A percentile compares a stretch with the other conserved stretches of the same genome.
Evolutionary conservation across 2,797 vertebrate species (phyloP).

Genomic region (Hylomyscus alleni): DNA sequence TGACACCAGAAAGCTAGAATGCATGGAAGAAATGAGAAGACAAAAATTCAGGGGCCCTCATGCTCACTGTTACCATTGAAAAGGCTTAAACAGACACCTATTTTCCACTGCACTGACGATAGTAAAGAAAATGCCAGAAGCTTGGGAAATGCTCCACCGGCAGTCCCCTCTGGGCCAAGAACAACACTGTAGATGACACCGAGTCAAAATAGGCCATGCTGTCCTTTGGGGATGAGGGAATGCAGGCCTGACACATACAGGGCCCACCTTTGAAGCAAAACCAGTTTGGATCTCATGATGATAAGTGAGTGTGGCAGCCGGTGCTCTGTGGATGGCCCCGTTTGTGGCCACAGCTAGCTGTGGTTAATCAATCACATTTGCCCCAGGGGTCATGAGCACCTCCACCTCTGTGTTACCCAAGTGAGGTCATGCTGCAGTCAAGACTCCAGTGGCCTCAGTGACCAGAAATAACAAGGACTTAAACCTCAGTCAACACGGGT

Average conservation of each 20-base stretch:
- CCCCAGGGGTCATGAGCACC: not conserved
- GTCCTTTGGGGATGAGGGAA: not conserved
- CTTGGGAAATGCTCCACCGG: not conserved
- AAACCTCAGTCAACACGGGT: not conserved
- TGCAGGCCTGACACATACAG: not conserved
- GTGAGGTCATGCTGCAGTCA: not conserved
- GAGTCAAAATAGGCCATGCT: not conserved
- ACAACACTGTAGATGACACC: not conserved
- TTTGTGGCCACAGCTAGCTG: not conserved
- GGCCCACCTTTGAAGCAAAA: not conserved
- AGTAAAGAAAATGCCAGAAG: constrained; percentile 16
- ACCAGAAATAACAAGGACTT: constrained; percentile 45
- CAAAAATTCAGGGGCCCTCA: not conserved
- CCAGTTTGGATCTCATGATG: not conserved
- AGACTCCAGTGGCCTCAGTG: not conserved
- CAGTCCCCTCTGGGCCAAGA: not conserved
- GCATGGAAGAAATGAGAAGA: not conserved
- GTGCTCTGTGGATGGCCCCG: not conserved
- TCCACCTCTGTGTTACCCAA: not conserved
- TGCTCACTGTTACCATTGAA: not conserved
- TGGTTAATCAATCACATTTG: not conserved
- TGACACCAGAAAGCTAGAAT: constrained; percentile 44
- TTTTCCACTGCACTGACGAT: constrained; percentile 2
- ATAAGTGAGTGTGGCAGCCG: not conserved
- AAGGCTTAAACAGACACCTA: not conserved